Percentiles rank a stretch among this genome's conserved stretches.
These are phyloP conservation scores for Xiphophorus maculatus DNA, from an alignment of 2,113 vertebrate genomes.

Conservation along the genomic window DNA sequence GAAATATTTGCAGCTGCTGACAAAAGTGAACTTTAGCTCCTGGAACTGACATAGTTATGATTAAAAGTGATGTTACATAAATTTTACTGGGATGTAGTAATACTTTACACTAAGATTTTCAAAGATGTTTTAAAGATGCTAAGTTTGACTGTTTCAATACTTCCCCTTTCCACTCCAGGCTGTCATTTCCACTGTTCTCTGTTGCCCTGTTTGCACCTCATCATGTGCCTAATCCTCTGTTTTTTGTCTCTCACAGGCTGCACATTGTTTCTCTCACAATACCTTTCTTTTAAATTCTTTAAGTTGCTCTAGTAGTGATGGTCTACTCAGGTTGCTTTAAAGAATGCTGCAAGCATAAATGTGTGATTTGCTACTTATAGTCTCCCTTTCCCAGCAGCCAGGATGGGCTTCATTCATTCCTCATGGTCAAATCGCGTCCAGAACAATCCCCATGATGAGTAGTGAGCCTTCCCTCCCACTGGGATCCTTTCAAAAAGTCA, in stretches of 20 bases:
- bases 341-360: no score
- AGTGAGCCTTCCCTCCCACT: no score
- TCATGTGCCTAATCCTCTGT: neutral
- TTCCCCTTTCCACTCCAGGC: neutral
- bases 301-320: neutral
- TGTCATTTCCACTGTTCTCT: neutral
- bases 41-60: conserved; percentile 11
- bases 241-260: neutral
- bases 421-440: no score
- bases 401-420: no score
- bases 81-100: neutral
- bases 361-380: no score
- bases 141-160: neutral
- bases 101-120: no score
- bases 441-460: no score
- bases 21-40: conserved; percentile 35
- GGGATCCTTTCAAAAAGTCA: no score
- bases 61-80: conserved; percentile 5
- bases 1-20: conserved; percentile 51
- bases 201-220: neutral
- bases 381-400: no score
- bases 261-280: neutral
- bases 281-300: neutral
- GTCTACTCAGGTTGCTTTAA: no score
- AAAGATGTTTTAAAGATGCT: neutral